Conservation (phyloP, 2,888 invertebrate species). For the Lathronympha strigana region DNA sequence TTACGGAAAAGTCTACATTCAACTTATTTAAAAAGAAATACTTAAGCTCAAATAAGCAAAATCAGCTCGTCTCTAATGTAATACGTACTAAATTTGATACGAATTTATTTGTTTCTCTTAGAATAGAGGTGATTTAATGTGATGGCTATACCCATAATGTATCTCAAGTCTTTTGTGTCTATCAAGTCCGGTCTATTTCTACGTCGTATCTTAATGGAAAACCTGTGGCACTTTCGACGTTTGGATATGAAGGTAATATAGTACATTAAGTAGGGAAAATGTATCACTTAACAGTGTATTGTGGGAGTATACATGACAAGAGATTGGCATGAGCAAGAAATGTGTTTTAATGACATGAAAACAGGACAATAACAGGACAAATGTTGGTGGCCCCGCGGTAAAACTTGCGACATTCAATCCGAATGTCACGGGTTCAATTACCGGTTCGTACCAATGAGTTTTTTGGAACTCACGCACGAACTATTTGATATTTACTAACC, state of each 20-base stretch:
- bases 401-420: no score
- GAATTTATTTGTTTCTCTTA: background rate
- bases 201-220: background rate
- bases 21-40: no score
- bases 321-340: background rate
- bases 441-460: no score
- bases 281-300: background rate
- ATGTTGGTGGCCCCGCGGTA: no score
- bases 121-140: slow-evolving; percentile 1
- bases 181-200: background rate
- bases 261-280: slow-evolving; percentile 10
- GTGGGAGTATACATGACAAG: background rate
- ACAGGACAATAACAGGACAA: no score
- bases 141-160: slow-evolving; percentile 9
- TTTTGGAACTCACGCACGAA: no score
- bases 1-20: no score
- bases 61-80: no score
- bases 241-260: background rate
- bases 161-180: slow-evolving; percentile 5
- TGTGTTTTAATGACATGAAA: background rate
- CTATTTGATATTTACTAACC: no score
- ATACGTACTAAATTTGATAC: background rate
- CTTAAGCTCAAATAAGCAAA: no score
- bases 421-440: no score
- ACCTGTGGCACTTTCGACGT: background rate